Conservation (phyloP, 2,113 vertebrate genomes). For the Bungarus multicinctus region DNA sequence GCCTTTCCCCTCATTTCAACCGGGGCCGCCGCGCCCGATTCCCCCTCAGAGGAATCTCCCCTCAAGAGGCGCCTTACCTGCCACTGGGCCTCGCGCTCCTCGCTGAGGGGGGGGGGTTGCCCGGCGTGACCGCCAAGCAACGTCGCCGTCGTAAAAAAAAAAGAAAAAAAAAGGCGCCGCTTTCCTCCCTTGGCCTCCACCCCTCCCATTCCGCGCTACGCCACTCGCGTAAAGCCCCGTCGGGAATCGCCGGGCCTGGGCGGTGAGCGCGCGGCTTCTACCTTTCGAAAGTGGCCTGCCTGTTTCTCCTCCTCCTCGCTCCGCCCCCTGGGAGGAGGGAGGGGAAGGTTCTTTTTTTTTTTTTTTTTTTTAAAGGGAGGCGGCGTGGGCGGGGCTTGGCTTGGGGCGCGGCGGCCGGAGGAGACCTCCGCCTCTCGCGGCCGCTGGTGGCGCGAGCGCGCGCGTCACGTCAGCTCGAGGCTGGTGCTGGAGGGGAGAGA, state of each 20-base stretch:
- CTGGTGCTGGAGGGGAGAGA: not conserved
- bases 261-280: not conserved
- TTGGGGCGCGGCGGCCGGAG: not conserved
- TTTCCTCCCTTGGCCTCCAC: not conserved
- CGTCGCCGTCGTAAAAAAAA: not conserved
- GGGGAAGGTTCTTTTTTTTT: not conserved
- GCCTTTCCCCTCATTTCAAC: not conserved
- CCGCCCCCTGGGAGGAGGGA: not conserved
- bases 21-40: not conserved
- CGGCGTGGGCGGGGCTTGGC: not conserved
- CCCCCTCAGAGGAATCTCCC: too few species aligned
- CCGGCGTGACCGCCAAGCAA: not conserved
- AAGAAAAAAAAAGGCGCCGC: not conserved
- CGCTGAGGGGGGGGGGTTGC: not conserved
- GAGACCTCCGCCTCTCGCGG: not conserved
- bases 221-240: not conserved
- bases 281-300: not conserved
- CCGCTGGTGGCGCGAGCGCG: not conserved
- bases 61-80: not conserved
- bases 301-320: not conserved
- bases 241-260: not conserved
- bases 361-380: not conserved
- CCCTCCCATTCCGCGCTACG: not conserved
- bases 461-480: not conserved
- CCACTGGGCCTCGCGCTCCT: not conserved